phyloP scores from a whole-genome alignment of 92 coral and sea anemone genomes.

The Zoanthus sansibaricus region DNA sequence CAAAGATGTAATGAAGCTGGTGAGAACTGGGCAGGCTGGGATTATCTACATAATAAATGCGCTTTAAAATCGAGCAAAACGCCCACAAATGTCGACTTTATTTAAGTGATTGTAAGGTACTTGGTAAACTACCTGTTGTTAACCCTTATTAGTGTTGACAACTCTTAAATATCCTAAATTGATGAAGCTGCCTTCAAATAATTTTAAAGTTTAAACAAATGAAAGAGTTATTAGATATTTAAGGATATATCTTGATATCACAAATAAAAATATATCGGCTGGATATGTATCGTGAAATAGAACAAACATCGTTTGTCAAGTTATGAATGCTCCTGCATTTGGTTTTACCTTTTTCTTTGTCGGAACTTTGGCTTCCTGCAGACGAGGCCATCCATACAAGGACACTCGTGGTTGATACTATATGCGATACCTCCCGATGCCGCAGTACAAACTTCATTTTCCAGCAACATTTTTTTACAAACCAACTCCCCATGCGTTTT shows the following conservation, averaged over 20 bases:
- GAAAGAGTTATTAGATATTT: background rate
- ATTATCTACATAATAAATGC: background rate
- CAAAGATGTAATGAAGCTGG: background rate
- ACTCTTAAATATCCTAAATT: conserved; percentile 4
- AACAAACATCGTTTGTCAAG: background rate
- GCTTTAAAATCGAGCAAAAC: background rate
- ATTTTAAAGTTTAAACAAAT: background rate
- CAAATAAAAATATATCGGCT: conserved; percentile 22
- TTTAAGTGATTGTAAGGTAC: background rate
- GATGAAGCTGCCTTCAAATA: background rate
- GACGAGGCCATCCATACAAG: conserved; percentile 85
- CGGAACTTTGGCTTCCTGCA: conserved; percentile 78
- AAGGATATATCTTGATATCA: background rate
- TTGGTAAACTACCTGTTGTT: background rate
- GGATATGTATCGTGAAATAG: conserved; percentile 3
- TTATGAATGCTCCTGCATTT: background rate
- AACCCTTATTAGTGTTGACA: background rate
- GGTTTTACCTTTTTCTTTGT: conserved; percentile 72
- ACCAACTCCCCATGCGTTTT: conserved; percentile 93
- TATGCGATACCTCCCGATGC: conserved; percentile 93
- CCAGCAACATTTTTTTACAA: conserved; percentile 83
- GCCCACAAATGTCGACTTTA: background rate
- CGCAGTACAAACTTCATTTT: conserved; percentile 83
- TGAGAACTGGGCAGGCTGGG: background rate
- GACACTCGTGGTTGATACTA: conserved; percentile 88